Evolutionary conservation across 1,140 invertebrate genomes (phyloP).

Genomic region (Coelopa frigida): DNA sequence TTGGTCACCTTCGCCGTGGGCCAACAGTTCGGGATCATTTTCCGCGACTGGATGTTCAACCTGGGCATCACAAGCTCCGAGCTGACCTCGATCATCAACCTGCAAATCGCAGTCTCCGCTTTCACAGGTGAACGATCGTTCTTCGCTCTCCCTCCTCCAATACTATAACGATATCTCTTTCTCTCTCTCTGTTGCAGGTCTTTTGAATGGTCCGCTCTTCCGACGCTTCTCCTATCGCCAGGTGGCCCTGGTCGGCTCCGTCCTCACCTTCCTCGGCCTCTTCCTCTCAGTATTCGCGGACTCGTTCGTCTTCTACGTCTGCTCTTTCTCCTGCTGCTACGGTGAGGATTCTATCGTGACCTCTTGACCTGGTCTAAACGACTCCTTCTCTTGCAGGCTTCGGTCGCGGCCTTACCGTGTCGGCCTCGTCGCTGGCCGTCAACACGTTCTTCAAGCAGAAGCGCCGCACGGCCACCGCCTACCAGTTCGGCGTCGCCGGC

Average conservation of each 20-base stretch:
- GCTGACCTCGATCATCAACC: conserved; percentile 58
- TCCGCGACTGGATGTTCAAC: conserved; percentile 50
- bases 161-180: background rate
- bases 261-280: conserved; percentile 52
- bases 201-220: conserved; percentile 59
- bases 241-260: conserved; percentile 52
- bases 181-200: conserved; percentile 35
- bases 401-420: conserved; percentile 54
- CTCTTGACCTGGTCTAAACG: conserved; percentile 11
- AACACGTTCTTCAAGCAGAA: conserved; percentile 56
- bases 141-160: background rate
- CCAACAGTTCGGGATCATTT: conserved; percentile 60
- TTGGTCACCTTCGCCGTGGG: conserved; percentile 54
- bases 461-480: conserved; percentile 51
- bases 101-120: conserved; percentile 56
- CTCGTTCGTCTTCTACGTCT: conserved; percentile 51
- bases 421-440: conserved; percentile 53
- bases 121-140: conserved; percentile 35
- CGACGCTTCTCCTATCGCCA: conserved; percentile 55
- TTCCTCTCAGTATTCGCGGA: conserved; percentile 51
- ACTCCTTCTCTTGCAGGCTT: conserved; percentile 43
- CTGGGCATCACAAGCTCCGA: conserved; percentile 53
- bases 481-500: conserved; percentile 52
- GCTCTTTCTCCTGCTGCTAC: conserved; percentile 55
- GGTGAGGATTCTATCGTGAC: conserved; percentile 38